Evolutionary conservation across 2,797 vertebrate species (phyloP), one percentile per base, ranked within the genome.

Genomic region (Lagodon rhomboides): DNA sequence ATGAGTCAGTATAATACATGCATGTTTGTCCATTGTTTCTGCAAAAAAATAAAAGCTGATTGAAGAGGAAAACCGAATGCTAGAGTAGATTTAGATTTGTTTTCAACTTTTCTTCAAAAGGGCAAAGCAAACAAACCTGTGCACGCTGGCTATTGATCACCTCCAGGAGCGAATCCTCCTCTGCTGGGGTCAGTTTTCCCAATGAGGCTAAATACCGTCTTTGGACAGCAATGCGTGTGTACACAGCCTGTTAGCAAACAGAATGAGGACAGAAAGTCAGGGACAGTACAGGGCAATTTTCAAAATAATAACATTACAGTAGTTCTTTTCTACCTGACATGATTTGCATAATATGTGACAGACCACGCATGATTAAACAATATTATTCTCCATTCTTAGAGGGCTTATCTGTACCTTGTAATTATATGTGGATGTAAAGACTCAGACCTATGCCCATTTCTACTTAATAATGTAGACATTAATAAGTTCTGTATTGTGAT

Each of bases 101-200:
- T 63, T 22, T 25, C 15, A 58, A 23, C 3, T 17, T 22, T 27
- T 55, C 11, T 50, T 17, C 12, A 64, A 10, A 20, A 54, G 25
- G 27, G 15, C 12, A 73, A 53, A 27, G 27, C 16, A 78, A 16
- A 81, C 93, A 92, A 79, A 99, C 98, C 94, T 98, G 95, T 43
- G 96, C 95, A 87, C 98, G 95, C 85, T 97, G 97, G 79, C 95
- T 94, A 87, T 97, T 97, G 80, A 99, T 96, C 82, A 97, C 96
- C 85, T 97, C 96, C 96, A 95, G 97, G 50, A 99, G 93, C 0
- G 96, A 96, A 82, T 97, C 97, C 88, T 97, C 95, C 85, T 99
- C 97, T 54, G 96, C 95, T 0, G 95, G 91, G 59, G 94, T 96
- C 88, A 98, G 95, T 61, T 97, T 98, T 73, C 97, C 97, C 51